phyloP scores from a whole-genome alignment of 2,797 vertebrate genomes.

The Cossypha polioptera region DNA sequence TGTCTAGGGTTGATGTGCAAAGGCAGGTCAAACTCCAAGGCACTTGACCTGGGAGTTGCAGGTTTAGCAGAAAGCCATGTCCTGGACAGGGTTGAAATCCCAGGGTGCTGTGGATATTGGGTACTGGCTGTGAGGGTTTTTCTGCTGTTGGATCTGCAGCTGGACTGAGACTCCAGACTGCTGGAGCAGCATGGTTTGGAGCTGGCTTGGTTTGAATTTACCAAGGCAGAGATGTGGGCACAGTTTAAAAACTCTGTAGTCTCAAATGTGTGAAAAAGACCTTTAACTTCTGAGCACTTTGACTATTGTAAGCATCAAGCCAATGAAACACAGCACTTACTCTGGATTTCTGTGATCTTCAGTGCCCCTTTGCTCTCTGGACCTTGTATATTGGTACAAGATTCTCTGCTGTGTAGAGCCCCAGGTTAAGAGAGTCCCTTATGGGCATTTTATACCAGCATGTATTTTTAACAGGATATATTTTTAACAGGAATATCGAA shows the following conservation, averaged over 20 bases:
- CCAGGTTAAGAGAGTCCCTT: neutral
- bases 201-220: neutral
- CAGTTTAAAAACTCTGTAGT: neutral
- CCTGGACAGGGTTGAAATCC: neutral
- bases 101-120: neutral
- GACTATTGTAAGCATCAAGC: neutral
- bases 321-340: neutral
- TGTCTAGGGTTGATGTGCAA: neutral
- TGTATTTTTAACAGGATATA: neutral
- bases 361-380: neutral
- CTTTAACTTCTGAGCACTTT: neutral
- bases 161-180: too few species aligned
- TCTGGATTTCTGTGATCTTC: neutral
- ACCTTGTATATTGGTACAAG: neutral
- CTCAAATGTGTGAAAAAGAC: neutral
- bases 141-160: neutral
- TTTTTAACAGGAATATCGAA: neutral
- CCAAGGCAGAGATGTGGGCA: neutral
- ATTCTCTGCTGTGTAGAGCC: conserved; percentile 19
- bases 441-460: neutral
- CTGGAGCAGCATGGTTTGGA: neutral
- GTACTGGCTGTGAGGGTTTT: neutral
- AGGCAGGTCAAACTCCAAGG: neutral
- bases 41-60: conserved; percentile 29
- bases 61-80: neutral